Evolutionary conservation across 2,113 vertebrate species (phyloP), one percentile per base, ranked within the genome.

Genomic region (Bos javanicus): DNA sequence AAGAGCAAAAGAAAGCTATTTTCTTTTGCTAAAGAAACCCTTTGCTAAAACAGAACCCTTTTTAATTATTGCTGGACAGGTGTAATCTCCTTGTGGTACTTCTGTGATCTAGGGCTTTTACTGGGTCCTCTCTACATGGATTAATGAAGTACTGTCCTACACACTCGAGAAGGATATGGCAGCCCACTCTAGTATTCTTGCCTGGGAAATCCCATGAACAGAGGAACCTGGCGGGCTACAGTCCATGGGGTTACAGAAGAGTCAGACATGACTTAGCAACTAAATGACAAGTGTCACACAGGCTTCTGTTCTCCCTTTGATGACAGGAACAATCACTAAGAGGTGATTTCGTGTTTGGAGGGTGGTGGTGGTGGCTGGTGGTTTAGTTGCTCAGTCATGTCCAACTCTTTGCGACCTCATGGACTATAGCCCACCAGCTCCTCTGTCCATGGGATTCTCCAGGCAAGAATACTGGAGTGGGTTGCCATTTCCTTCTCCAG

Each of bases 101-200:
- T 92, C 25, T 78, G 62, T 62, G 60, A 91, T 78, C 14, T 54
- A 67, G 50, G 76, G 74, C 50, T 91, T 78, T 93, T 88, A 48
- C 60, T 80, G 52, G 9, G 7, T 87, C 86, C 48, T 57, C 19
- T 94, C 57, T 64, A 39, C 56, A 9, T 67, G 43, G 43, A 84
- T 96, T 95, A 95, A 92, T 64, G 95, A 96, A 95, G 57, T 78
- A 6, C 8, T n/a, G 43, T 39, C 43, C 48, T 64, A 33, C 2
- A 89, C 39, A 84, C 17, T 14, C 6, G 71, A 74, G 21, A 74
- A 25, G 36, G 36, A 43, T 43, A 74, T 74, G 21, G 11, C 36
- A 74, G 14, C 36, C 36, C 71, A 43, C 71, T 43, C 21, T 10
- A 74, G 36, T 43, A 25, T 43, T 74, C 71, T 74, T 74, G 71